Conservation (phyloP, 2,797 vertebrate species). For the Girardinus metallicus region DNA sequence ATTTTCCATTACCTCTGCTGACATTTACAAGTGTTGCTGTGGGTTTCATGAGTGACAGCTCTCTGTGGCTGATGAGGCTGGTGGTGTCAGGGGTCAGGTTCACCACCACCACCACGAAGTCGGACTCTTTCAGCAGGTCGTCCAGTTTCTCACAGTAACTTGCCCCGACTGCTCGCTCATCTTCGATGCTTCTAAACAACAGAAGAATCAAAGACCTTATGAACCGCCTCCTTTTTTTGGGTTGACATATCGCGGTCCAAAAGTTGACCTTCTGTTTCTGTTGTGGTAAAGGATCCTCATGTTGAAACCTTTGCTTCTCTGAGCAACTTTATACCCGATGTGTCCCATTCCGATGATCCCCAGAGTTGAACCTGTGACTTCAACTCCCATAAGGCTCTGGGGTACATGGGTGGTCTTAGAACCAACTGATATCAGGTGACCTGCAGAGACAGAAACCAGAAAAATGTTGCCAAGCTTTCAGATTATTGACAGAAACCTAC, state of each 20-base stretch:
- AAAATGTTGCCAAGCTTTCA: neutral
- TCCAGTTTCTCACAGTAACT: slow-evolving; percentile 80
- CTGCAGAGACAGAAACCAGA: slow-evolving; percentile 23
- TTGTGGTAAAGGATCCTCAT: slow-evolving; percentile 89
- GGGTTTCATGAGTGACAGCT: slow-evolving; percentile 84
- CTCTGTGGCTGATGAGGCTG: slow-evolving; percentile 77
- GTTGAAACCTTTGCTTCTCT: slow-evolving; percentile 83
- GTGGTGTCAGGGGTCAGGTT: slow-evolving; percentile 77
- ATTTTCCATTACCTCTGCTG: slow-evolving; percentile 75
- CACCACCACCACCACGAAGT: slow-evolving; percentile 82
- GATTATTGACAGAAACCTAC: neutral
- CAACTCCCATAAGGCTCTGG: slow-evolving; percentile 33
- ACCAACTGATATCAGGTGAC: slow-evolving; percentile 38
- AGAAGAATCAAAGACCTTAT: neutral
- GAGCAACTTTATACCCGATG: slow-evolving; percentile 83
- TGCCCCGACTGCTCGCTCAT: slow-evolving; percentile 80
- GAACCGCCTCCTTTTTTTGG: neutral
- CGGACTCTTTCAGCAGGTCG: slow-evolving; percentile 80
- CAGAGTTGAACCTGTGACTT: slow-evolving; percentile 80
- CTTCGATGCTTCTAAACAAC: slow-evolving; percentile 73
- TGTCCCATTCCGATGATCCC: slow-evolving; percentile 87
- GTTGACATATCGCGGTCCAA: neutral
- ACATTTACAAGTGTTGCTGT: slow-evolving; percentile 81
- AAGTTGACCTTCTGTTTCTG: slow-evolving; percentile 75
- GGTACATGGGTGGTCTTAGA: slow-evolving; percentile 23